phyloP scores from a whole-genome alignment of 35 echinoderm and acorn worm species.

The Nesometra sesokonis region DNA sequence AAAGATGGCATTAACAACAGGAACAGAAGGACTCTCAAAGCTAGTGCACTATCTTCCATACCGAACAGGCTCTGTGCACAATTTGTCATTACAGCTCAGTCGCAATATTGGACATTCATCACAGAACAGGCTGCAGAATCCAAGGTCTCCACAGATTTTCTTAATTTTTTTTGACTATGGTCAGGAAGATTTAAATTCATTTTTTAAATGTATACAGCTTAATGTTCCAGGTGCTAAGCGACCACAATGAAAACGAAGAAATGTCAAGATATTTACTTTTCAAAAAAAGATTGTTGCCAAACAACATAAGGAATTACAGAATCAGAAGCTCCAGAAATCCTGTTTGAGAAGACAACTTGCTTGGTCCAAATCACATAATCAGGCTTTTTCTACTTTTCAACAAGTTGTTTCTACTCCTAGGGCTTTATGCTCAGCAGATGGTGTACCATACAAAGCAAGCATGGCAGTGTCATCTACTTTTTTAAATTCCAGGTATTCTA shows the following conservation, averaged over 20 bases:
- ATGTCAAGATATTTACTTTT: neutral
- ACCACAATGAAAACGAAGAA: neutral
- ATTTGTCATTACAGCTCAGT: neutral
- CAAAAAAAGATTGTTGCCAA: neutral
- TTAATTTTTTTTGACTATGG: slow-evolving; percentile 12
- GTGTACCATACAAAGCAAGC: slow-evolving; percentile 18
- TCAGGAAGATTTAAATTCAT: neutral
- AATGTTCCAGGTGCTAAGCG: neutral
- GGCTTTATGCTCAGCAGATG: slow-evolving; percentile 18
- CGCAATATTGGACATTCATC: neutral
- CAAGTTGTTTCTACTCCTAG: slow-evolving; percentile 30
- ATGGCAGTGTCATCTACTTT: slow-evolving; percentile 7
- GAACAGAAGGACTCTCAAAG: slow-evolving; percentile 11
- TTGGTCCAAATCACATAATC: slow-evolving; percentile 4
- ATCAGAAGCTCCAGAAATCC: slow-evolving; percentile 21
- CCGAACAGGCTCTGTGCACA: neutral
- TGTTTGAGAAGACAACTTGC: slow-evolving; percentile 35
- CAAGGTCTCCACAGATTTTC: neutral
- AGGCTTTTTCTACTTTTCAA: neutral
- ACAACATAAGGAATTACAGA: slow-evolving; percentile 7
- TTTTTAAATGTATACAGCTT: slow-evolving; percentile 7
- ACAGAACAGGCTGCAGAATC: neutral
- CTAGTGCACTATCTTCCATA: slow-evolving; percentile 36
- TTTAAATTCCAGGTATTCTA: neutral
- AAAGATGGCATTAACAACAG: neutral